phyloP scores from a whole-genome alignment of 1,140 invertebrate genomes.

The Hyles vespertilio region DNA sequence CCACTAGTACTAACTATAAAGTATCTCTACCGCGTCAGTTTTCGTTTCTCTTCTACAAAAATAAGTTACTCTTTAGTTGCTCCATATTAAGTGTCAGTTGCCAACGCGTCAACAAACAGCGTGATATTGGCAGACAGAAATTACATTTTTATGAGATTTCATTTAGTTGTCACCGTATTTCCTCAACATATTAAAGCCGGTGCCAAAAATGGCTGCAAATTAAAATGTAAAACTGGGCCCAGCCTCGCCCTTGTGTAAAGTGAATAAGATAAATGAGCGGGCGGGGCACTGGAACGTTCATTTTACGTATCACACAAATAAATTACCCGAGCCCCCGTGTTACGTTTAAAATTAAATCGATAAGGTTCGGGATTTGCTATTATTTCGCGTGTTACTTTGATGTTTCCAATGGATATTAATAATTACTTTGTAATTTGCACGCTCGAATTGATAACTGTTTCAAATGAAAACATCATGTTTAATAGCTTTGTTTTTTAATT shows the following conservation, averaged over 20 bases:
- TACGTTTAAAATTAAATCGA: conserved; percentile 16
- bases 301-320: conserved; percentile 42
- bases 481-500: no score
- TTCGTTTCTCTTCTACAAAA: no score
- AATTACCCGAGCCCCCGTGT: conserved; percentile 31
- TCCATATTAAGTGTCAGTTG: no score
- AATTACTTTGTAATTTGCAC: no score
- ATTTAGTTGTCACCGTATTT: conserved; percentile 13
- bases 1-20: no score
- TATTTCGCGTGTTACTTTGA: no score
- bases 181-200: conserved; percentile 28
- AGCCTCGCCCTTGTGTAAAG: conserved; percentile 42
- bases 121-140: conserved; percentile 5
- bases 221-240: conserved; percentile 42
- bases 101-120: no score
- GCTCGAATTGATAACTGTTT: no score
- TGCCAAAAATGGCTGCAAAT: conserved; percentile 19
- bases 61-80: no score
- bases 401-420: no score
- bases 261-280: conserved; percentile 49
- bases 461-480: no score
- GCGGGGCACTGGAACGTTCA: conserved; percentile 20
- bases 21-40: no score
- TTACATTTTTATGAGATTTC: conserved; percentile 24
- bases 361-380: neutral